phyloP scores from a whole-genome alignment of 2,888 invertebrate genomes.

The Thera britannica region DNA sequence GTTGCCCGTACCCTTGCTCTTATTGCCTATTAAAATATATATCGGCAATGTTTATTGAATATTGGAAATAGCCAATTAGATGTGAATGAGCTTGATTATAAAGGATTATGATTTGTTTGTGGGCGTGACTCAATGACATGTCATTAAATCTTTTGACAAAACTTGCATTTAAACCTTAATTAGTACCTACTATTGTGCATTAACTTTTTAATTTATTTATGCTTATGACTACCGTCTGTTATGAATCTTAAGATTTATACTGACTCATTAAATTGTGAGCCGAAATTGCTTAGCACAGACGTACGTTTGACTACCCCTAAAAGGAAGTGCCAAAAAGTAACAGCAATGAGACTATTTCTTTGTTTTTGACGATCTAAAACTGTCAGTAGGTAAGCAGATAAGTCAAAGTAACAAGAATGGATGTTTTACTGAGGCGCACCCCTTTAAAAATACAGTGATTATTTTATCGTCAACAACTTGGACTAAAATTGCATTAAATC shows the following conservation, averaged over 20 bases:
- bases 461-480: too few species aligned
- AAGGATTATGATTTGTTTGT: constrained; percentile 50
- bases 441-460: too few species aligned
- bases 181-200: background rate
- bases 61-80: constrained; percentile 74
- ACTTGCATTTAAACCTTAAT: constrained; percentile 37
- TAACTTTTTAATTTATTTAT: background rate
- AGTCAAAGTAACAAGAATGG: too few species aligned
- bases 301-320: too few species aligned
- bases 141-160: constrained; percentile 62
- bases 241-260: background rate
- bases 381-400: too few species aligned
- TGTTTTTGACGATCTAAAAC: too few species aligned
- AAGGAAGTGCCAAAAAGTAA: too few species aligned
- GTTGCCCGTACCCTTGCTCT: constrained; percentile 57
- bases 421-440: too few species aligned
- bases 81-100: constrained; percentile 50
- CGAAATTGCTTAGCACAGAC: too few species aligned
- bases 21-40: constrained; percentile 77
- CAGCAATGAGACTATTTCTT: too few species aligned
- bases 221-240: background rate
- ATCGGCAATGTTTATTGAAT: constrained; percentile 77
- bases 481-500: too few species aligned
- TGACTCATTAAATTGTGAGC: too few species aligned
- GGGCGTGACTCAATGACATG: constrained; percentile 65